Percentiles rank a stretch among this genome's conserved stretches.
Conservation (phyloP, 2,888 invertebrate genomes). For the Tanytarsus gracilentus region DNA sequence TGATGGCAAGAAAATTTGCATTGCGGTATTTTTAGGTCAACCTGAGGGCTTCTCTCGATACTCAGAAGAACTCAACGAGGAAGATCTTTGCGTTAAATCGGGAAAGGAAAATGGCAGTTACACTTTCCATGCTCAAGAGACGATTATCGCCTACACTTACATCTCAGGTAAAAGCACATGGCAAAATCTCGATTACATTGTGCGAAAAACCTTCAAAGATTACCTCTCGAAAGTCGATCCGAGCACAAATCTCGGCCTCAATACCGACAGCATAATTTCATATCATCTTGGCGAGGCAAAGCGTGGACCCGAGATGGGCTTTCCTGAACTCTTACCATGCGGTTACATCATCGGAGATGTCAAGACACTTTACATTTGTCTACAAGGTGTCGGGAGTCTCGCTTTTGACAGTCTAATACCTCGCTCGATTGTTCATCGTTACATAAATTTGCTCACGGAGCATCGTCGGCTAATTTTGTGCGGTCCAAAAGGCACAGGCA, state of each 20-base stretch:
- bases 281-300: constrained; percentile 90
- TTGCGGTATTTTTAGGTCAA: constrained; percentile 81
- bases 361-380: constrained; percentile 79
- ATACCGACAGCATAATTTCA: constrained; percentile 80
- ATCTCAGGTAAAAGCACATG: constrained; percentile 90
- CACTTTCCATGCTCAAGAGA: constrained; percentile 56
- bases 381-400: constrained; percentile 74
- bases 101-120: background rate
- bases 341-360: constrained; percentile 87
- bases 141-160: constrained; percentile 78
- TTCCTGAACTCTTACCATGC: constrained; percentile 84
- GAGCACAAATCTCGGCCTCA: constrained; percentile 74
- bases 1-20: constrained; percentile 78
- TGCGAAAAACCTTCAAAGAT: constrained; percentile 88
- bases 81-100: constrained; percentile 39
- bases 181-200: constrained; percentile 87
- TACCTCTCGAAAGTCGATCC: constrained; percentile 89
- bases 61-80: constrained; percentile 56
- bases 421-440: constrained; percentile 90
- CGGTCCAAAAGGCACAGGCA: constrained; percentile 94
- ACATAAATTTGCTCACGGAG: constrained; percentile 79
- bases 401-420: constrained; percentile 95
- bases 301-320: constrained; percentile 66
- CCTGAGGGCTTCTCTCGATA: constrained; percentile 66
- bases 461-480: constrained; percentile 90